phyloP scores from a whole-genome alignment of 1,140 invertebrate genomes.

The Drosophila hydei region DNA sequence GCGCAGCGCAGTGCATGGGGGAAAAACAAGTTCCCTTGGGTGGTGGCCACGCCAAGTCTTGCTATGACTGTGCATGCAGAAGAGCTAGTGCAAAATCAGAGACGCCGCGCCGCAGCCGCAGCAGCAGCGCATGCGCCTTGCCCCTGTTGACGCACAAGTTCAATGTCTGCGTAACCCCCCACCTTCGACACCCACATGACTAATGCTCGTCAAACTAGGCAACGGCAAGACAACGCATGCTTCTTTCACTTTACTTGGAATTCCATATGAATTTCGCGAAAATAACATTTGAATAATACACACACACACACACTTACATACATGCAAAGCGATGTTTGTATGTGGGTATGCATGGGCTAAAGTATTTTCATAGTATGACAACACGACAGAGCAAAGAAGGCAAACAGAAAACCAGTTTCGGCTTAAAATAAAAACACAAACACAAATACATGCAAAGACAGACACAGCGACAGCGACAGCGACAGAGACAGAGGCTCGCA shows the following conservation, averaged over 20 bases:
- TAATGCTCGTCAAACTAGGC: constrained; percentile 47
- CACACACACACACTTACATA: constrained; percentile 15
- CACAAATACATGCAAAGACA: constrained; percentile 30
- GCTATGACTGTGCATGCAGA: constrained; percentile 22
- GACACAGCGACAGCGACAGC: constrained; percentile 7
- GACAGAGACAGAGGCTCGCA: constrained; percentile 26
- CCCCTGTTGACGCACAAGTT: constrained; percentile 45
- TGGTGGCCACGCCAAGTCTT: constrained; percentile 49
- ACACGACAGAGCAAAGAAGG: constrained; percentile 44
- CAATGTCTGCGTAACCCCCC: constrained; percentile 29
- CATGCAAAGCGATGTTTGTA: constrained; percentile 22
- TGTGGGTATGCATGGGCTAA: constrained; percentile 29
- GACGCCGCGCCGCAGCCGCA: constrained; percentile 32
- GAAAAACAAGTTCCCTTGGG: constrained; percentile 53
- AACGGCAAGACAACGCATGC: constrained; percentile 29
- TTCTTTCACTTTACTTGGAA: constrained; percentile 64
- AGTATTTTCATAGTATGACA: constrained; percentile 71
- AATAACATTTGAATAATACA: constrained; percentile 66
- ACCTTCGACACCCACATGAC: constrained; percentile 30
- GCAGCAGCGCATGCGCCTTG: constrained; percentile 53
- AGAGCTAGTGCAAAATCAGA: constrained; percentile 44
- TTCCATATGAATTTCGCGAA: constrained; percentile 65
- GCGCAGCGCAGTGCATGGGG: constrained; percentile 40
- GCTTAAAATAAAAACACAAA: constrained; percentile 75
- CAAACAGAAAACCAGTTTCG: constrained; percentile 72